A percentile compares a stretch with the other conserved stretches of the same genome.
These are phyloP conservation scores for Caenorhabditis japonica DNA, from an alignment of 2,888 invertebrate genomes.

Conservation along the genomic window DNA sequence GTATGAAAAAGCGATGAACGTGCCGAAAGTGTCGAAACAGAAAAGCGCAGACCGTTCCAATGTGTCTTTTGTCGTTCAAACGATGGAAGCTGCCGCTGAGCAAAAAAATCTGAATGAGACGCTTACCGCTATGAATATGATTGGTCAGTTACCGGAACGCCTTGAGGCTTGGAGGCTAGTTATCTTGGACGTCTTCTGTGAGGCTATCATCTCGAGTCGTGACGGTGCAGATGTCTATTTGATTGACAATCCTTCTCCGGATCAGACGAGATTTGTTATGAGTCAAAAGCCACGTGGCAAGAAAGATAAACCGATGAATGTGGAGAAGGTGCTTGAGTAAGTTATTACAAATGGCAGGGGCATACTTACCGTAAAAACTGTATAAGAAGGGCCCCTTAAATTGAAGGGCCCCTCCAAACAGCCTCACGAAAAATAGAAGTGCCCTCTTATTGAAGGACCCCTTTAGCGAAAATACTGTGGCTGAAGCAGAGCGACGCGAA, in stretches of 20 bases:
- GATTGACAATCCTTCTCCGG: constrained; percentile 29
- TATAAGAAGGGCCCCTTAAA: no score
- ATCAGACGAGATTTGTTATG: constrained; percentile 35
- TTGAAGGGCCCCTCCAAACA: no score
- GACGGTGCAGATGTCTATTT: constrained; percentile 39
- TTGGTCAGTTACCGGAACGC: constrained; percentile 48
- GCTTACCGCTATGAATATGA: constrained; percentile 61
- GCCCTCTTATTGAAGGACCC: no score
- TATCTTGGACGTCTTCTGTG: constrained; percentile 60
- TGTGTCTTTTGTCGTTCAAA: constrained; percentile 22
- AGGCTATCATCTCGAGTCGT: constrained; percentile 41
- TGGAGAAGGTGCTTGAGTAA: constrained; percentile 47
- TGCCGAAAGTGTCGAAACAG: constrained; percentile 43
- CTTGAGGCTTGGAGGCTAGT: constrained; percentile 46
- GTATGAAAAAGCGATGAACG: constrained; percentile 39
- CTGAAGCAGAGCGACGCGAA: no score
- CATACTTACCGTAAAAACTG: no score
- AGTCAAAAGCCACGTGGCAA: constrained; percentile 28
- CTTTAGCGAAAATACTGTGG: no score
- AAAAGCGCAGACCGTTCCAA: constrained; percentile 29
- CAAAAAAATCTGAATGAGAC: constrained; percentile 39
- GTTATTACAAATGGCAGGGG: no score
- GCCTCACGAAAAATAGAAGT: no score
- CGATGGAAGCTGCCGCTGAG: constrained; percentile 3
- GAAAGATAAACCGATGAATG: constrained; percentile 41